phyloP scores from a whole-genome alignment of 2,113 vertebrate species.

The Okapia johnstoni region DNA sequence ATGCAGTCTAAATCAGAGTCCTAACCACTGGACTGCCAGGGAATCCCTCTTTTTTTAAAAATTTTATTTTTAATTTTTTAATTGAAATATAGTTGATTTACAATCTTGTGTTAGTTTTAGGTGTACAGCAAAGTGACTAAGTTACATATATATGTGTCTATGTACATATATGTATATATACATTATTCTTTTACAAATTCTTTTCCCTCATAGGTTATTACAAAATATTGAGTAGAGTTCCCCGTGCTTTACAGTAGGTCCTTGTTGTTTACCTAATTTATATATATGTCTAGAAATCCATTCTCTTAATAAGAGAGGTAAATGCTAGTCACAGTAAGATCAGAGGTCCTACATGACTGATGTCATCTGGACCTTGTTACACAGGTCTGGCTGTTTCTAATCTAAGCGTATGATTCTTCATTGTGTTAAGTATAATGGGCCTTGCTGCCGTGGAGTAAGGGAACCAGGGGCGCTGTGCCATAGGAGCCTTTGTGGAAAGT shows the following conservation, averaged over 20 bases:
- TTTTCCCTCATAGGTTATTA: background rate
- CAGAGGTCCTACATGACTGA: background rate
- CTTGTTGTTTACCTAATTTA: background rate
- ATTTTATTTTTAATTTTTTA: too few species aligned
- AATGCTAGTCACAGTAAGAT: background rate
- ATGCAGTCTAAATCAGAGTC: too few species aligned
- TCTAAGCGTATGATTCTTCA: background rate
- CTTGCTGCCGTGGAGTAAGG: background rate
- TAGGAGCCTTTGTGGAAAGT: background rate
- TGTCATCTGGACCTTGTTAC: background rate
- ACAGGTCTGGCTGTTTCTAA: background rate
- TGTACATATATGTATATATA: background rate
- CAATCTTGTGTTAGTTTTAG: too few species aligned
- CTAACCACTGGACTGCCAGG: too few species aligned
- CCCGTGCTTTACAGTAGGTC: background rate
- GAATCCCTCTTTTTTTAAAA: background rate
- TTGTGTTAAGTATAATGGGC: background rate
- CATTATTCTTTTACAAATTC: background rate
- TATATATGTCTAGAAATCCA: background rate
- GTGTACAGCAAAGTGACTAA: background rate
- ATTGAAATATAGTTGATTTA: too few species aligned
- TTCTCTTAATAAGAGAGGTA: background rate
- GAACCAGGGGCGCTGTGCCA: background rate
- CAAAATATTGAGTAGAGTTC: background rate
- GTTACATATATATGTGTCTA: background rate